A percentile compares a stretch with the other conserved stretches of the same genome.
These are phyloP conservation scores for Xestia rhomboidea DNA, from an alignment of 2,888 invertebrate genomes.

Conservation along the genomic window DNA sequence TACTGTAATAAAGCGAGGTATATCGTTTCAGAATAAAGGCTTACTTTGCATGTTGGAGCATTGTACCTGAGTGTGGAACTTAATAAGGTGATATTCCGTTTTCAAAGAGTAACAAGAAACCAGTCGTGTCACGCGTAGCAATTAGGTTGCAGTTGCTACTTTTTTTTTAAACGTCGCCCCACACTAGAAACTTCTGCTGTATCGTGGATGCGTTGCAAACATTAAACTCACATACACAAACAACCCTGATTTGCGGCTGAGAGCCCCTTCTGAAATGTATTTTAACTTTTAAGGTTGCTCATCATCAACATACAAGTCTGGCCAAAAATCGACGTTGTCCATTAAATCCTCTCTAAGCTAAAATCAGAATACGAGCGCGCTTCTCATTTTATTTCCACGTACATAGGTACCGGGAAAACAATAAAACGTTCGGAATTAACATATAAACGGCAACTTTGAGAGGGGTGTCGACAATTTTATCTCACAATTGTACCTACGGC, in stretches of 20 bases:
- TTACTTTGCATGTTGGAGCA: neutral
- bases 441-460: constrained; percentile 72
- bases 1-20: neutral
- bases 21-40: neutral
- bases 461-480: constrained; percentile 59
- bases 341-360: constrained; percentile 30
- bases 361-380: constrained; percentile 50
- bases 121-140: neutral
- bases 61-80: neutral
- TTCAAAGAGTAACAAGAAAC: neutral
- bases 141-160: neutral
- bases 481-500: constrained; percentile 50
- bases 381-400: constrained; percentile 65
- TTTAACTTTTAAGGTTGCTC: neutral
- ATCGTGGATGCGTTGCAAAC: neutral
- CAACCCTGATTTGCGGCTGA: neutral
- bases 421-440: constrained; percentile 77
- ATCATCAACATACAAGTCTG: neutral
- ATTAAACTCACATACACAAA: neutral
- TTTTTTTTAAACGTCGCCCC: neutral
- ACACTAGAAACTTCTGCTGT: neutral
- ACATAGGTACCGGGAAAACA: constrained; percentile 68
- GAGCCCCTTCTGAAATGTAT: neutral
- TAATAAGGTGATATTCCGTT: neutral
- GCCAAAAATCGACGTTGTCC: constrained; percentile 16